phyloP scores from a whole-genome alignment of 2,888 invertebrate genomes.

The Netelia melanura region DNA sequence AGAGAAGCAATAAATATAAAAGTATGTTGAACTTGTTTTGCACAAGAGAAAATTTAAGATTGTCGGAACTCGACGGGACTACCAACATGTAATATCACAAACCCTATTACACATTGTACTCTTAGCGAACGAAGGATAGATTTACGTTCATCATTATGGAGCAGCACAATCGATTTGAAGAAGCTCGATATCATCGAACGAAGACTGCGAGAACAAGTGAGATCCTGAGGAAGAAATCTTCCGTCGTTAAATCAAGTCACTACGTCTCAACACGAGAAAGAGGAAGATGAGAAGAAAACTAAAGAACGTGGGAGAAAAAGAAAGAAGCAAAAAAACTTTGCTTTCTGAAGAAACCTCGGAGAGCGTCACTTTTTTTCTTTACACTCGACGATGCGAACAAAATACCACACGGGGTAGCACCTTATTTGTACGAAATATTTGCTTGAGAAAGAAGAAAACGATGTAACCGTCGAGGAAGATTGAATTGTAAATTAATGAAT shows the following conservation, averaged over 20 bases:
- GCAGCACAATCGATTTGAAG: conserved; percentile 73
- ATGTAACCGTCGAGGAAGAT: neutral
- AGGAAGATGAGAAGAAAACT: neutral
- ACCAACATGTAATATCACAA: neutral
- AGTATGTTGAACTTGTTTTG: conserved; percentile 2
- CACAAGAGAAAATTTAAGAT: conserved; percentile 29
- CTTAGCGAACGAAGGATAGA: conserved; percentile 70
- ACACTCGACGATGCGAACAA: conserved; percentile 3
- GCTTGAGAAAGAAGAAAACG: neutral
- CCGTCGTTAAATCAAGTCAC: conserved; percentile 63
- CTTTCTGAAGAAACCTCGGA: conserved; percentile 1
- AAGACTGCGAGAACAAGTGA: conserved; percentile 51
- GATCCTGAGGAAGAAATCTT: conserved; percentile 24
- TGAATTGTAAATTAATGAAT: conserved; percentile 9
- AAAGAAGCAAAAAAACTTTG: conserved; percentile 5
- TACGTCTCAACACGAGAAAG: conserved; percentile 15
- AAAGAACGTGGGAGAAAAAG: conserved; percentile 7
- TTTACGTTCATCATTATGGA: conserved; percentile 69
- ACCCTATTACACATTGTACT: conserved; percentile 14
- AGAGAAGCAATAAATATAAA: neutral
- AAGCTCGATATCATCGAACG: conserved; percentile 59
- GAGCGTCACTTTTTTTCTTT: neutral
- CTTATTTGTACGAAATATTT: conserved; percentile 7
- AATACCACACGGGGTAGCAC: neutral
- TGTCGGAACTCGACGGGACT: neutral